Evolutionary conservation across 2,888 invertebrate species (phyloP).

Genomic region (Hydroisotoma schaefferi): DNA sequence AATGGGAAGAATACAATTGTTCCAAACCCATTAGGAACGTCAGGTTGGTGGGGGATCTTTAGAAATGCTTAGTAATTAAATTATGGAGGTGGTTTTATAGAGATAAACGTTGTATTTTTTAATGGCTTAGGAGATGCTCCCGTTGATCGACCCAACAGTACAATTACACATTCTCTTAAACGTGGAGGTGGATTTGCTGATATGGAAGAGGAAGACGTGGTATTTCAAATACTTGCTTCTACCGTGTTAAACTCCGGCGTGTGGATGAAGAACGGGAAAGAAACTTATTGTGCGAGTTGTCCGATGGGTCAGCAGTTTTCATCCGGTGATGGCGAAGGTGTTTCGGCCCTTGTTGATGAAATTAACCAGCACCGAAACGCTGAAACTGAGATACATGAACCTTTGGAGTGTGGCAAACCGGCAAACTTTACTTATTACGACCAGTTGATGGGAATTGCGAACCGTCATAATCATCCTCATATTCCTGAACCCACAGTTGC

Average conservation of each 20-base stretch:
- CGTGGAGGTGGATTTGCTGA: constrained; percentile 23
- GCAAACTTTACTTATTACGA: constrained; percentile 74
- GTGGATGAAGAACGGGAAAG: constrained; percentile 48
- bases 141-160: background rate
- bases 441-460: constrained; percentile 78
- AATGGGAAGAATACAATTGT: constrained; percentile 56
- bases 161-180: constrained; percentile 11
- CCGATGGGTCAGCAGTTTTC: constrained; percentile 19
- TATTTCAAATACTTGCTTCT: constrained; percentile 46
- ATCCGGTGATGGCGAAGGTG: constrained; percentile 18
- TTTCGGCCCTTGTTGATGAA: background rate
- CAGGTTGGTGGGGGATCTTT: background rate
- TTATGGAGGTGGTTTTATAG: background rate
- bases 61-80: too few species aligned
- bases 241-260: constrained; percentile 45
- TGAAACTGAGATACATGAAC: background rate
- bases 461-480: constrained; percentile 74
- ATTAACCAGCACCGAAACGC: background rate
- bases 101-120: background rate
- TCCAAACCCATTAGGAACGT: constrained; percentile 33
- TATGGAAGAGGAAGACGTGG: constrained; percentile 43
- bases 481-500: constrained; percentile 81
- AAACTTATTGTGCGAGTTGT: constrained; percentile 41
- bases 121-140: background rate
- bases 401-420: constrained; percentile 62